Evolutionary conservation across 2,797 vertebrate genomes (phyloP).

Genomic region (Carapus acus): DNA sequence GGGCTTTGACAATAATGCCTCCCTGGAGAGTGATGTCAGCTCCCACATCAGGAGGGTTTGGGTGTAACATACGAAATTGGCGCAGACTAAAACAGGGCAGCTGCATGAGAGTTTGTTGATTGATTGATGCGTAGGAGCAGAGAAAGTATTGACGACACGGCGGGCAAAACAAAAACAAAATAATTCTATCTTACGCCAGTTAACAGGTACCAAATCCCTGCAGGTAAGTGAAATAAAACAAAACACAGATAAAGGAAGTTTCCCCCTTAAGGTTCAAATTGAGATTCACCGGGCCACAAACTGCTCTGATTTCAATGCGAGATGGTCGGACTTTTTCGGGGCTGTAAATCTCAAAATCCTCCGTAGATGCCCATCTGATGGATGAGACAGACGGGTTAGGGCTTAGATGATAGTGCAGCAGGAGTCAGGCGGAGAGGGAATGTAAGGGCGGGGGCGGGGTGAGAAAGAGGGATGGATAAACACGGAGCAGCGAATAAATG

Average conservation of each 20-base stretch:
- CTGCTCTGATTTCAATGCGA: slow-evolving; percentile 16
- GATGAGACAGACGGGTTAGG: slow-evolving; percentile 34
- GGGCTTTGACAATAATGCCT: slow-evolving; percentile 40
- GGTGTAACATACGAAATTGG: slow-evolving; percentile 15
- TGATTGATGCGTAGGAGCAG: too few species aligned
- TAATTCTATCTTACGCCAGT: too few species aligned
- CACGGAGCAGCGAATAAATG: slow-evolving; percentile 50
- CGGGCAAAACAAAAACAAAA: too few species aligned
- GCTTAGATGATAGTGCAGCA: slow-evolving; percentile 34
- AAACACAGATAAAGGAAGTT: slow-evolving; percentile 1
- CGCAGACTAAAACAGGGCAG: slow-evolving; percentile 1
- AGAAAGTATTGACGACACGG: too few species aligned
- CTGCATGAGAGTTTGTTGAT: too few species aligned
- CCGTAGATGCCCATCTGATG: slow-evolving; percentile 34
- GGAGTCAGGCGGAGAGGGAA: slow-evolving; percentile 29
- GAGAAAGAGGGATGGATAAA: slow-evolving; percentile 24
- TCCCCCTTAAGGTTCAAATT: neutral
- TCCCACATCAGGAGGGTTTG: slow-evolving; percentile 23
- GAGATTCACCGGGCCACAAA: neutral
- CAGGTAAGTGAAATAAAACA: neutral
- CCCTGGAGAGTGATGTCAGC: slow-evolving; percentile 33
- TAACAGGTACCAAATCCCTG: too few species aligned
- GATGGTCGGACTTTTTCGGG: slow-evolving; percentile 24
- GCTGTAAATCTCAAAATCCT: slow-evolving; percentile 17
- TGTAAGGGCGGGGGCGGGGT: slow-evolving; percentile 8